Base-by-base conservation (phyloP, 2,888 invertebrate genomes). In the Mythimna albipuncta region DNA sequence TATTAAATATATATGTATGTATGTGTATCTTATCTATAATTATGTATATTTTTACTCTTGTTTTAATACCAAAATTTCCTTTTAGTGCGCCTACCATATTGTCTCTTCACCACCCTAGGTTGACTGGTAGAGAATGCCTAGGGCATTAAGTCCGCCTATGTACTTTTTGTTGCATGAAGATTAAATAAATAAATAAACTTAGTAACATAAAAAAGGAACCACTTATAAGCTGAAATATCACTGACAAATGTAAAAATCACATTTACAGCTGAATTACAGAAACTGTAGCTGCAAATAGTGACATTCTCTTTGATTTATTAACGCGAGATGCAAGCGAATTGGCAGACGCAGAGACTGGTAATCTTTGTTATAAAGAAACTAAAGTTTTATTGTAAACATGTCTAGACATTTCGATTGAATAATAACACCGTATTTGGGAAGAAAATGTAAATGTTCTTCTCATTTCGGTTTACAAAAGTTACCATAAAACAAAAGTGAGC, bases 261-360 rank as follows among this genome's bases (percentile, higher is more conserved):
- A 52, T 32, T 79, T 10, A 6, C 35, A 26, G n/a, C 0, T 26
- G 52, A 44, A 3, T 41, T 11, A 41, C 13, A 13, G 55, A 11
- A 52, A n/a, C n/a, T 50, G 50, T 41, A 5, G 26, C 64, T 9
- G 26, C 21, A 61, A 50, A 21, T 70, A 21, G 2, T 44, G 54
- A 10, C n/a, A 44, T 79, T 41, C 5, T 54, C n/a, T 64, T 64
- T 76, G 41, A 79, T 79, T 72, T 79, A 79, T 26, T 63, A 52
- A 26, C 35, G 2, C 11, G 5, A 58, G n/a, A 47, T 70, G 47
- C 79, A 54, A 1, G 7, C 16, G 26, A 70, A 47, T 21, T 54
- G 32, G 69, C 69, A 50, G 19, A 67, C 32, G 3, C 19, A 41
- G 47, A 47, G 13, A 16, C 44, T 44, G 13, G 6, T 6, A 7